A percentile compares a stretch with the other conserved stretches of the same genome.
Evolutionary conservation across 30 jellyfish, hydroid and myxozoan genomes (phyloP).

Genomic region (Rhopilema esculentum): DNA sequence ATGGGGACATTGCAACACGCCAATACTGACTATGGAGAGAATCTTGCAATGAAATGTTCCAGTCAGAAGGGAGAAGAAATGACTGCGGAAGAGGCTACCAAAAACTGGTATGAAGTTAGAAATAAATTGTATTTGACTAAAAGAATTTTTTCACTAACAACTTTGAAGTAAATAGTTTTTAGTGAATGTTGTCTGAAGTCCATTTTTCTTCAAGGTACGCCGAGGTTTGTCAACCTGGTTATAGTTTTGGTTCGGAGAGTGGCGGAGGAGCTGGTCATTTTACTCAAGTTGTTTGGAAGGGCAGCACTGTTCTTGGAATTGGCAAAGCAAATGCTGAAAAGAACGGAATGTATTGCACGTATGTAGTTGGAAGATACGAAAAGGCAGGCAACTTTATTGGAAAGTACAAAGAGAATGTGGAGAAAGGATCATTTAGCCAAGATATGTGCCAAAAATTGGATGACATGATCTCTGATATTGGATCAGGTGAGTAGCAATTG

Average conservation of each 20-base stretch:
- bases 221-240: slow-evolving; percentile 85
- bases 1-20: slow-evolving; percentile 71
- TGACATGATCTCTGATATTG: slow-evolving; percentile 40
- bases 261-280: slow-evolving; percentile 51
- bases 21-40: slow-evolving; percentile 74
- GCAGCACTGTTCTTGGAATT: slow-evolving; percentile 48
- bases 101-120: slow-evolving; percentile 89
- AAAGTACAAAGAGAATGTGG: slow-evolving; percentile 74
- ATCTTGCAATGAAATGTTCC: slow-evolving; percentile 75
- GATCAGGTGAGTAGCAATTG: too few species aligned
- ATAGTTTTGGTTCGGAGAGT: slow-evolving; percentile 44
- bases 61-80: slow-evolving; percentile 67
- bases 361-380: slow-evolving; percentile 85
- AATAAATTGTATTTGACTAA: too few species aligned
- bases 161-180: too few species aligned
- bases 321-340: slow-evolving; percentile 75
- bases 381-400: slow-evolving; percentile 85
- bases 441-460: slow-evolving; percentile 55
- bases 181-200: too few species aligned
- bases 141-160: too few species aligned
- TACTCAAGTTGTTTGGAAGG: slow-evolving; percentile 87
- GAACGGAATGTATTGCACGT: slow-evolving; percentile 79
- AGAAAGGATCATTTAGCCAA: slow-evolving; percentile 73
- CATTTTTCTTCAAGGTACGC: slow-evolving; percentile 68
- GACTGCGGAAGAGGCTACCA: slow-evolving; percentile 95